Evolutionary conservation across 1,140 invertebrate species (phyloP).

Genomic region (Lysiphlebus fabarum): DNA sequence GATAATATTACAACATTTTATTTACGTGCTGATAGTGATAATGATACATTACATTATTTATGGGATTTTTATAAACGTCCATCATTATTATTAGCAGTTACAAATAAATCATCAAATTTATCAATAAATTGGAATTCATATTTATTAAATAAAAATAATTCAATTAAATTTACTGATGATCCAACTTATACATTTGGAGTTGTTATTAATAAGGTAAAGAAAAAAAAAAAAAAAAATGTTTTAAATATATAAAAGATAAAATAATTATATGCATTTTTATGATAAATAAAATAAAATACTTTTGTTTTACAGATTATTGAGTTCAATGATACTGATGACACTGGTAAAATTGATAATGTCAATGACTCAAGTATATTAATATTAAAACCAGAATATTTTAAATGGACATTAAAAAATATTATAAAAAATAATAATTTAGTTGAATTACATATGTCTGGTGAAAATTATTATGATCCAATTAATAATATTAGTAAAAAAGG

Average conservation of each 20-base stretch:
- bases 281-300: constrained; percentile 3
- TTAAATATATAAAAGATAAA: too few species aligned
- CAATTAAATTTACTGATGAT: constrained; percentile 49
- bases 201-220: constrained; percentile 56
- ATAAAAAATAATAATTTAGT: constrained; percentile 41
- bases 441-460: constrained; percentile 50
- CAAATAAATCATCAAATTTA: constrained; percentile 46
- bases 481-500: constrained; percentile 40
- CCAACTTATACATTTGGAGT: constrained; percentile 58
- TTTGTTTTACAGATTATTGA: constrained; percentile 54
- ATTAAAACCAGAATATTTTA: constrained; percentile 42
- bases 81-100: constrained; percentile 54
- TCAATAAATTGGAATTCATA: constrained; percentile 53
- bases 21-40: constrained; percentile 51
- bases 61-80: constrained; percentile 62
- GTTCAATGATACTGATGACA: constrained; percentile 58
- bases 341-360: constrained; percentile 45
- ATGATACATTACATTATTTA: constrained; percentile 60
- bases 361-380: constrained; percentile 33
- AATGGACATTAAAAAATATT: constrained; percentile 45
- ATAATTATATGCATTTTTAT: not conserved
- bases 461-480: constrained; percentile 36
- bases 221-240: too few species aligned
- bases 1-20: constrained; percentile 51
- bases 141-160: constrained; percentile 34